Evolutionary conservation across 2,113 vertebrate genomes (phyloP).

Genomic region (Neogobius melanostomus): DNA sequence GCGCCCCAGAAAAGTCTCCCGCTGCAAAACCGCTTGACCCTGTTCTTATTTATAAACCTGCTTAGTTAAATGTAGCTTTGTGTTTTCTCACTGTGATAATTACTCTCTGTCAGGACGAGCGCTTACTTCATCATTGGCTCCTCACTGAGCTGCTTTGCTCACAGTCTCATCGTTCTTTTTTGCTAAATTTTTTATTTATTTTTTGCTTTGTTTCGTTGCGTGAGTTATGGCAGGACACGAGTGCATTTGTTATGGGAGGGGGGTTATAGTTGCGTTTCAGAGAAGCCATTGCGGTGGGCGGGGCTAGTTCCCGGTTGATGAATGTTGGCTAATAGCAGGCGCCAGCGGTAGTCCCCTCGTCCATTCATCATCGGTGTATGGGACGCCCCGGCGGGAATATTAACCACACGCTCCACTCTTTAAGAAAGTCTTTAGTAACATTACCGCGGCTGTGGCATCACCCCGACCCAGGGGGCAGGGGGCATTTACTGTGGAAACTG

Average conservation of each 20-base stretch:
- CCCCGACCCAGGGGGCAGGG: constrained; percentile 20
- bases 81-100: constrained; percentile 4
- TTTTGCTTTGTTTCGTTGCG: neutral
- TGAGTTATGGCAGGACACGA: constrained; percentile 37
- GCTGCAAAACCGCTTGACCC: constrained; percentile 26
- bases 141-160: constrained; percentile 34
- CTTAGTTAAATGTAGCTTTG: constrained; percentile 27
- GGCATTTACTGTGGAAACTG: neutral
- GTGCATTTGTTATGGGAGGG: constrained; percentile 39
- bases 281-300: constrained; percentile 46
- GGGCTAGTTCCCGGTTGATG: constrained; percentile 47
- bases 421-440: constrained; percentile 41
- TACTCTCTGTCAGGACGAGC: constrained; percentile 31
- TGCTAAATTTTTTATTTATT: neutral
- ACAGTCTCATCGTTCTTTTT: constrained; percentile 32
- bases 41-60: constrained; percentile 34
- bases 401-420: constrained; percentile 42
- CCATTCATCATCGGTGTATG: constrained; percentile 57
- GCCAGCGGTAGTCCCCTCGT: constrained; percentile 26
- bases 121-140: constrained; percentile 40
- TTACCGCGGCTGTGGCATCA: constrained; percentile 36
- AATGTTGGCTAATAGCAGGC: constrained; percentile 54
- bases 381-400: constrained; percentile 49
- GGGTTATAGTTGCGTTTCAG: constrained; percentile 30
- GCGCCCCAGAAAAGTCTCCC: constrained; percentile 13